Percentiles rank a stretch among this genome's conserved stretches.
Conservation (phyloP, 2,113 vertebrate species). For the Atrichornis clamosus region DNA sequence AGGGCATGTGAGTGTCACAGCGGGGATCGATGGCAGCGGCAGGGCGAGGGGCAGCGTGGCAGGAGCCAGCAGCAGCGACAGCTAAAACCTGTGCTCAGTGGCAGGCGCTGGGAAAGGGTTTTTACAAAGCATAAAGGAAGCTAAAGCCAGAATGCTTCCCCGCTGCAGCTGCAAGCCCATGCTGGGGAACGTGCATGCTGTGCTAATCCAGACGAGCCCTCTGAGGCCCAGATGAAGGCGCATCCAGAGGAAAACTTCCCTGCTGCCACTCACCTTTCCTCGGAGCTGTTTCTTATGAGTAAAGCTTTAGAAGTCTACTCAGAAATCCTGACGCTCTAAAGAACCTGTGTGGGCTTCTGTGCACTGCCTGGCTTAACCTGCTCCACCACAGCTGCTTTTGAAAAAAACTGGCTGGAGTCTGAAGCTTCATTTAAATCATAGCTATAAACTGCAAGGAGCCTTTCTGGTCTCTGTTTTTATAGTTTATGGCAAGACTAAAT, state of each 20-base stretch:
- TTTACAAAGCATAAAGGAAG: neutral
- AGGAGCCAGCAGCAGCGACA: neutral
- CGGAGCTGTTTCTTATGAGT: neutral
- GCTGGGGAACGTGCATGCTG: neutral
- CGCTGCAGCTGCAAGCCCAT: neutral
- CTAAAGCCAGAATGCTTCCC: neutral
- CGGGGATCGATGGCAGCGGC: conserved; percentile 2
- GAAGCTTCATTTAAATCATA: neutral
- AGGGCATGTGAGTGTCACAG: conserved; percentile 10
- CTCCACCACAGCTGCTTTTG: neutral
- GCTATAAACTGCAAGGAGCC: neutral
- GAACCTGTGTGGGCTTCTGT: neutral
- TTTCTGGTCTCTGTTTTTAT: neutral
- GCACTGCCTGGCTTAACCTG: neutral
- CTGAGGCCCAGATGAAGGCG: neutral
- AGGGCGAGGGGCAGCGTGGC: neutral
- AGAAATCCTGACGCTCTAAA: neutral
- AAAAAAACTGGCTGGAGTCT: neutral
- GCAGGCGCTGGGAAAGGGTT: neutral
- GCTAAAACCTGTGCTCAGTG: neutral
- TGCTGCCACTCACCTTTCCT: neutral
- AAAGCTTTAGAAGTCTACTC: neutral
- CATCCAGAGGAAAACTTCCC: neutral
- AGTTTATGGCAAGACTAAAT: neutral
- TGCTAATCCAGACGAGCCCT: neutral